Evolutionary conservation across 2,888 invertebrate genomes (phyloP).

Genomic region (Oxyscelio sp.): DNA sequence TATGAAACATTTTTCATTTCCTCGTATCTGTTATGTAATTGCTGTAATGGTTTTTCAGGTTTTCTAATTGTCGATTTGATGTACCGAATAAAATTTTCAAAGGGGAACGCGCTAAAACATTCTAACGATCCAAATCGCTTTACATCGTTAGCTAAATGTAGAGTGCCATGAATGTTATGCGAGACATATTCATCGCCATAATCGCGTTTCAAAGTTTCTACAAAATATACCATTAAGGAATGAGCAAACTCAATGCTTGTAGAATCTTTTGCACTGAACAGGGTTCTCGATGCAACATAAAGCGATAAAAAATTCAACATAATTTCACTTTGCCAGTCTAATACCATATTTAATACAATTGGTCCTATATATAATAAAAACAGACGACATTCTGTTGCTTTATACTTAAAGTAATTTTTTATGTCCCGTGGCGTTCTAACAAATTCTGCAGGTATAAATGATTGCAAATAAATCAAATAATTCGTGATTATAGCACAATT

Average conservation of each 20-base stretch:
- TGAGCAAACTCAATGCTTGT: not conserved
- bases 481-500: not conserved
- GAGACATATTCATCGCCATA: not conserved
- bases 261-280: not conserved
- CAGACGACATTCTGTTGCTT: slow-evolving; percentile 4
- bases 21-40: not conserved
- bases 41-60: slow-evolving; percentile 5
- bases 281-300: not conserved
- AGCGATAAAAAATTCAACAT: slow-evolving; percentile 7
- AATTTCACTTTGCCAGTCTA: not conserved
- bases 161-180: slow-evolving; percentile 3
- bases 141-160: slow-evolving; percentile 7
- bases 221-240: not conserved
- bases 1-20: slow-evolving; percentile 14
- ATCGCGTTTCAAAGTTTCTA: not conserved
- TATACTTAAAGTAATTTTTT: not conserved
- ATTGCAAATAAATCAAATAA: not conserved
- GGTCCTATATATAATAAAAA: slow-evolving; percentile 12
- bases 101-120: slow-evolving; percentile 7
- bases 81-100: slow-evolving; percentile 9
- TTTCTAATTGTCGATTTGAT: not conserved
- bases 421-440: not conserved
- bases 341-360: not conserved
- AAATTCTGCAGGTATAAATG: not conserved
- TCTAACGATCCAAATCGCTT: not conserved